These are phyloP conservation scores for Rhagonycha fulva DNA, from an alignment of 2,888 invertebrate species.

Conservation along the genomic window DNA sequence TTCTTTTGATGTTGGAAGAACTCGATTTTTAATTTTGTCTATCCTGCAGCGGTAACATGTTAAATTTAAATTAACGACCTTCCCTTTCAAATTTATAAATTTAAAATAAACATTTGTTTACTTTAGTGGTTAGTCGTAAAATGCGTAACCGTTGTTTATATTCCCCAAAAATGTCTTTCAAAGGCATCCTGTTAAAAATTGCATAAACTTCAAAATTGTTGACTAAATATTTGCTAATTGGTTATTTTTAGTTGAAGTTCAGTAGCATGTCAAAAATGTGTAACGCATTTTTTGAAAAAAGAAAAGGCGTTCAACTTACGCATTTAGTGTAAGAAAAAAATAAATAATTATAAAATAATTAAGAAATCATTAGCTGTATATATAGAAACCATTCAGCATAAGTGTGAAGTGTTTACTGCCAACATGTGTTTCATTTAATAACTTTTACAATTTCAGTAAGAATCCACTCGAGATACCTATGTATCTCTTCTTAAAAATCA, in stretches of 20 bases:
- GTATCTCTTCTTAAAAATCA: no score
- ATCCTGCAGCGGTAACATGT: slow-evolving; percentile 3
- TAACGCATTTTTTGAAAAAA: neutral
- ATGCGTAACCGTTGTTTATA: slow-evolving; percentile 12
- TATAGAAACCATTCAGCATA: neutral
- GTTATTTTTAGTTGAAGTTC: neutral
- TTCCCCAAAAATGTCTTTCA: neutral
- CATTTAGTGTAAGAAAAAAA: neutral
- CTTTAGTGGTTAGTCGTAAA: slow-evolving; percentile 20
- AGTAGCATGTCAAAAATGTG: neutral
- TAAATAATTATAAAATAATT: neutral
- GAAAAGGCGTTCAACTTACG: neutral
- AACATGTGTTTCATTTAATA: neutral
- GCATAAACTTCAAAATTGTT: neutral
- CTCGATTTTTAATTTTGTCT: neutral
- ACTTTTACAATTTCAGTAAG: neutral
- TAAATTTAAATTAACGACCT: neutral
- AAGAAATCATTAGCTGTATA: neutral
- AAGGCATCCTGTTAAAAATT: neutral
- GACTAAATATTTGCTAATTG: neutral
- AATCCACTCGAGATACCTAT: neutral
- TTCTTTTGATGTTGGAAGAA: slow-evolving; percentile 7
- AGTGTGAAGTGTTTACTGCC: neutral
- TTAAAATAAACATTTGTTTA: slow-evolving; percentile 16
- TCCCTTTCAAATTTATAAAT: neutral